Conservation (phyloP, 2,113 vertebrate genomes). For the Microcebus griseorufus region DNA sequence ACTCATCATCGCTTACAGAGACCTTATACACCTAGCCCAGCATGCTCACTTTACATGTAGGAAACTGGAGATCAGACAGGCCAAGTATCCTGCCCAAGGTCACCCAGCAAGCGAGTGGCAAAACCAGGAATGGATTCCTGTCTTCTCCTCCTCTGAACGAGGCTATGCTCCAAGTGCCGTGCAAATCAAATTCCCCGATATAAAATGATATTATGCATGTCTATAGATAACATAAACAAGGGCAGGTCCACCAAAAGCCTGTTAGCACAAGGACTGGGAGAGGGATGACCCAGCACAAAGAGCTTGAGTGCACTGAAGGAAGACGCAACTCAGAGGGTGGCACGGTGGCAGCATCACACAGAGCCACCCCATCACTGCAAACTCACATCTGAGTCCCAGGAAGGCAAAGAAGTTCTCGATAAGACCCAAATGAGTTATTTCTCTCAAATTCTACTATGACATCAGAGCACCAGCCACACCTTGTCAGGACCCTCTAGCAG, state of each 20-base stretch:
- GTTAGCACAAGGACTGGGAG: neutral
- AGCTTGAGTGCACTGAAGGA: neutral
- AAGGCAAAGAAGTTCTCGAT: neutral
- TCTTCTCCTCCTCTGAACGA: neutral
- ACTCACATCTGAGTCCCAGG: neutral
- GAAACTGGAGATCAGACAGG: neutral
- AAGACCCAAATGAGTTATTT: neutral
- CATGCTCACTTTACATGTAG: neutral
- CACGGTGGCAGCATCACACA: fast-evolving
- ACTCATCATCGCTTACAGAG: neutral
- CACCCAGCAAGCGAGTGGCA: neutral
- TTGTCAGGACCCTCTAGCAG: neutral
- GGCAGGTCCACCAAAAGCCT: neutral
- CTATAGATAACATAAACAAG: neutral
- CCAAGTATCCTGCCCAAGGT: neutral
- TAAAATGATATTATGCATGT: neutral
- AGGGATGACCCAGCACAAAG: no score
- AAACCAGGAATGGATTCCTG: neutral
- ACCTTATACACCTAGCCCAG: neutral
- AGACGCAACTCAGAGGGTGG: neutral
- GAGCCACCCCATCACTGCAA: neutral
- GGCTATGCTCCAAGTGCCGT: neutral
- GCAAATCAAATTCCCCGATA: neutral
- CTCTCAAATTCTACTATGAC: neutral
- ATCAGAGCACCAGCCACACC: neutral